phyloP scores from a whole-genome alignment of 2,113 vertebrate species.

The Mobula birostris region DNA sequence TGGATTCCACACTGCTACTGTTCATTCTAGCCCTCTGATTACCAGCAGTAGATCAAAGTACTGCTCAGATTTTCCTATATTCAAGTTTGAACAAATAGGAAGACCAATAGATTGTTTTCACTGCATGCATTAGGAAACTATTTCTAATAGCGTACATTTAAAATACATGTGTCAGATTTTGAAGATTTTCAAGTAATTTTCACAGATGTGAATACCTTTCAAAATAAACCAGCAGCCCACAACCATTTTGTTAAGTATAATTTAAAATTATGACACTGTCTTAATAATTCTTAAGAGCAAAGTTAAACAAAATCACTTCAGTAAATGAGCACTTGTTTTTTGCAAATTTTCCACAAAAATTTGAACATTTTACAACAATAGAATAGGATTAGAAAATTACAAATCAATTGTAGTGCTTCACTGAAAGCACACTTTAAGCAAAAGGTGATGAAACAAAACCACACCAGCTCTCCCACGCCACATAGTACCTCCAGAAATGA shows the following conservation, averaged over 20 bases:
- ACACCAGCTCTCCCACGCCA: not conserved
- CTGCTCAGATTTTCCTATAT: slow-evolving; percentile 10
- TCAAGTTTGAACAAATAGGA: slow-evolving; percentile 33
- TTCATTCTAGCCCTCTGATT: slow-evolving; percentile 32
- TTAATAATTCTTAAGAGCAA: slow-evolving; percentile 45
- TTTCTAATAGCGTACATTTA: slow-evolving; percentile 19
- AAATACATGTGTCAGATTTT: slow-evolving; percentile 28
- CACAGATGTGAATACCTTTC: slow-evolving; percentile 31
- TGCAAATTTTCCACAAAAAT: slow-evolving; percentile 45
- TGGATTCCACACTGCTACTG: slow-evolving; percentile 38
- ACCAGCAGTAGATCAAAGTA: slow-evolving; percentile 25
- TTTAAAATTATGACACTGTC: slow-evolving; percentile 45
- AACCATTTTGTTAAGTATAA: slow-evolving; percentile 33
- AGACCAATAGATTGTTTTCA: slow-evolving; percentile 37
- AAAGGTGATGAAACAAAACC: slow-evolving; percentile 40
- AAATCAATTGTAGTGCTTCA: slow-evolving; percentile 43
- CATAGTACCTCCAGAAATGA: slow-evolving; percentile 43
- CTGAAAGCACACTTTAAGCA: slow-evolving; percentile 43
- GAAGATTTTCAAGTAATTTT: slow-evolving; percentile 31
- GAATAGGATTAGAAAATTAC: slow-evolving; percentile 45
- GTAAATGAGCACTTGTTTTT: slow-evolving; percentile 47
- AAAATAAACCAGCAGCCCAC: slow-evolving; percentile 29
- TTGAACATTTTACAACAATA: slow-evolving; percentile 49
- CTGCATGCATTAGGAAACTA: slow-evolving; percentile 16
- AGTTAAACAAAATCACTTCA: slow-evolving; percentile 38